phyloP scores from a whole-genome alignment of 2,113 vertebrate species.

The Thunnus thynnus region DNA sequence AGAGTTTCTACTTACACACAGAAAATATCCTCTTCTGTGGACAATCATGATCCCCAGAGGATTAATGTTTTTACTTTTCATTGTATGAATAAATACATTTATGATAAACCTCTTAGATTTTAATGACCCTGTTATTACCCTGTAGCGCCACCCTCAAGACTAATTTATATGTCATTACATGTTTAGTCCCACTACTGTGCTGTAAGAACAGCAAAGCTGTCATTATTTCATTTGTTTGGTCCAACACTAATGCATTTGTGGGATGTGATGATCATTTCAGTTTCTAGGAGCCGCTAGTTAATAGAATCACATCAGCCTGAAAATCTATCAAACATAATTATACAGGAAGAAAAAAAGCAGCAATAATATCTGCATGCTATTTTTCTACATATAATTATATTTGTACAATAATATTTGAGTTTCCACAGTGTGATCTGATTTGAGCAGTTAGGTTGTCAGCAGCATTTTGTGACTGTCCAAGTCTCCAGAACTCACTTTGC shows the following conservation, averaged over 20 bases:
- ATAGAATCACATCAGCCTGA: slow-evolving; percentile 24
- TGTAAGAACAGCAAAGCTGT: neutral
- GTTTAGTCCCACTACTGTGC: neutral
- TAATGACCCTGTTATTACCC: neutral
- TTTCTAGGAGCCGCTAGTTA: neutral
- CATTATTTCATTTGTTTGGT: neutral
- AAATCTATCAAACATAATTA: slow-evolving; percentile 24
- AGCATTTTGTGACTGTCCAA: neutral
- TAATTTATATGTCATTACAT: neutral
- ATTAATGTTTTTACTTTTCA: too few species aligned
- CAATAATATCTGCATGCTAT: neutral
- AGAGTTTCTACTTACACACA: too few species aligned
- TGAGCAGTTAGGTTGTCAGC: slow-evolving; percentile 10
- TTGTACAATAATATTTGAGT: slow-evolving; percentile 10
- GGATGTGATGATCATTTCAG: slow-evolving; percentile 13
- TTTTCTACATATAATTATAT: slow-evolving; percentile 19
- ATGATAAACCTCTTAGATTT: neutral
- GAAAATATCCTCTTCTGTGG: too few species aligned
- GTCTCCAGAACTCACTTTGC: neutral
- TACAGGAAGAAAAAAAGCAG: slow-evolving; percentile 15
- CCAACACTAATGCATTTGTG: neutral
- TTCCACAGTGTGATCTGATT: slow-evolving; percentile 31
- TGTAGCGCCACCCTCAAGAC: neutral
- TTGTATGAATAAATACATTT: too few species aligned
- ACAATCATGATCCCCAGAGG: too few species aligned